phyloP scores from a whole-genome alignment of 2,113 vertebrate species.

The Paramormyrops kingsleyae region DNA sequence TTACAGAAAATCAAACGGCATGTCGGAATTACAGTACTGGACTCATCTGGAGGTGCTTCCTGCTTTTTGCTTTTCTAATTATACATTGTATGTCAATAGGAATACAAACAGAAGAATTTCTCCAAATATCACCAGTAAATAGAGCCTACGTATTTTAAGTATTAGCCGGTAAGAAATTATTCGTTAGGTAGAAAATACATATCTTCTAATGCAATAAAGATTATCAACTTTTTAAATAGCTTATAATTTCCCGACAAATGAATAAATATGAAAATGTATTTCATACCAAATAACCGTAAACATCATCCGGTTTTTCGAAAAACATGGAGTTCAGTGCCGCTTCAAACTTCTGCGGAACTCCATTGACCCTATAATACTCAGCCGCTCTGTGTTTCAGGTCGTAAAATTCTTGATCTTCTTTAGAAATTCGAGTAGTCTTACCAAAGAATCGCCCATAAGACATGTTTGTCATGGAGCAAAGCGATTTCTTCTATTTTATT shows the following conservation, averaged over 20 bases:
- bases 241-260: background rate
- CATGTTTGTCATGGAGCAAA: conserved; percentile 31
- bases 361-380: conserved; percentile 56
- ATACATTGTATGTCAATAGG: background rate
- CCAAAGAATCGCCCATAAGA: conserved; percentile 25
- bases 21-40: background rate
- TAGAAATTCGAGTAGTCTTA: background rate
- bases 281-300: conserved; percentile 72
- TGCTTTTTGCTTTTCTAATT: background rate
- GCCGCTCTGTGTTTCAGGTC: conserved; percentile 50
- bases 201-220: background rate
- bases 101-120: background rate
- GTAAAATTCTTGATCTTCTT: conserved; percentile 34
- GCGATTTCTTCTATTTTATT: background rate
- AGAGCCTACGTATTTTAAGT: background rate
- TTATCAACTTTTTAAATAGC: background rate
- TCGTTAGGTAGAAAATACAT: background rate
- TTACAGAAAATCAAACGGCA: background rate
- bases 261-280: background rate
- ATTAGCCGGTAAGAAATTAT: background rate
- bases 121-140: background rate
- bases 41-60: background rate
- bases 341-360: conserved; percentile 60
- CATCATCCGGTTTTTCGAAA: conserved; percentile 51
- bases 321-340: conserved; percentile 61